These are phyloP conservation scores for Muscidifurax raptorellus DNA, from an alignment of 1,140 invertebrate genomes.

Conservation along the genomic window DNA sequence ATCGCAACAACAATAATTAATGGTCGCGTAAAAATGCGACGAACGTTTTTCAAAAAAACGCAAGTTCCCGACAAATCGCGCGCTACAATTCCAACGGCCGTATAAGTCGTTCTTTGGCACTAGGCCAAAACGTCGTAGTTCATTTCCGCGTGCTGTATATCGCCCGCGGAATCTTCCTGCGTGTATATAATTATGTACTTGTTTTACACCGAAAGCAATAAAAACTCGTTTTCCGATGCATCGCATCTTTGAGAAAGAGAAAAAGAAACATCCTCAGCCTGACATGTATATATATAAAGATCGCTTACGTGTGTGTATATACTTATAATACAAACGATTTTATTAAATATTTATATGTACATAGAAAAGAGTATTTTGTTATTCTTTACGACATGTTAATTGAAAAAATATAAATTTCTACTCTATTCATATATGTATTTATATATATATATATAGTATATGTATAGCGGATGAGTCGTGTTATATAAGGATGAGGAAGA, in stretches of 20 bases:
- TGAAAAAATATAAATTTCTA: constrained; percentile 42
- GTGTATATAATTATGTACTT: constrained; percentile 35
- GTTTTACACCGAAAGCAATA: constrained; percentile 69
- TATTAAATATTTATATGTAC: not conserved
- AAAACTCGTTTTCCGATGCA: constrained; percentile 45
- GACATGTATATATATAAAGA: not conserved
- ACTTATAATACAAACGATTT: not conserved
- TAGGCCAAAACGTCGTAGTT: constrained; percentile 25
- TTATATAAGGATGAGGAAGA: not conserved
- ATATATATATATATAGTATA: not conserved
- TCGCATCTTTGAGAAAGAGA: not conserved
- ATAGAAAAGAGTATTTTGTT: constrained; percentile 53
- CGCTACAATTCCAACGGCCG: not conserved
- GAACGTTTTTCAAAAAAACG: constrained; percentile 61
- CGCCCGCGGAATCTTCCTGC: not conserved
- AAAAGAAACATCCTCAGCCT: no score
- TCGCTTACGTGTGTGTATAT: not conserved
- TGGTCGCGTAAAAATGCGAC: constrained; percentile 63
- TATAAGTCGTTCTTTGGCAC: constrained; percentile 26
- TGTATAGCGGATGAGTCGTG: not conserved
- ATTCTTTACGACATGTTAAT: constrained; percentile 30
- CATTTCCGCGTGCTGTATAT: not conserved
- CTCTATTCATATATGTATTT: constrained; percentile 20
- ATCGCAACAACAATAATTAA: not conserved
- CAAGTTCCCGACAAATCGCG: constrained; percentile 25